Evolutionary conservation across 92 coral and sea anemone genomes (phyloP), one percentile per base, ranked within the genome.

Genomic region (Pocillopora grandis): DNA sequence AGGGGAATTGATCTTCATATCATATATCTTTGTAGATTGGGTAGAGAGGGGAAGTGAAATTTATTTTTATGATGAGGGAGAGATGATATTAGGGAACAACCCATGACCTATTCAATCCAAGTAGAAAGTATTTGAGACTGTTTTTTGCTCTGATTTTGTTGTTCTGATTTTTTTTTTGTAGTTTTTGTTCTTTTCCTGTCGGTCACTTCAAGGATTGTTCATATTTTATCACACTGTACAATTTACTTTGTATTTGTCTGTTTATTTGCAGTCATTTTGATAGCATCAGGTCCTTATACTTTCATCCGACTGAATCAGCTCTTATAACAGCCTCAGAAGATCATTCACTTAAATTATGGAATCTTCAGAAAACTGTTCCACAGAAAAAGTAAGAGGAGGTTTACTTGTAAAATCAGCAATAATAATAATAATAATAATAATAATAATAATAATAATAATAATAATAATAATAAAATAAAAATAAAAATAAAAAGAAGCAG

Each of bases 311-410:
- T 27, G 98, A 96, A 67, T 78, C 97, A 13, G 99, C 99, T 23
- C 84, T 96, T 59, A 86, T 96, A 55, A 94, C 99, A 37, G 99
- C 98, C 58, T 94, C 99, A n/a, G 99, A 96, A 84, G 99, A 96
- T 81, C 99, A 96, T 90, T 94, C 99, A 9, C 84, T 96, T 76
- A 96, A 96, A 77, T 82, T 96, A 67, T 96, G 99, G 99, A 96
- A 96, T 67, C 85, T 96, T 60, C 98, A 94, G 85, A 96, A 96
- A 77, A 94, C 99, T 9, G 90, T 94, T 61, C 98, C 99, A 31
- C 94, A 92, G 89, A 96, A 93, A 84, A 96, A 96, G 99, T 94
- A 72, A 72, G 98, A 72, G 36, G 14, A 59, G 62, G 3, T 59
- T 12, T 12, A 59, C 62, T 59, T 10, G 62, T 16, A 59, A 59